Evolutionary conservation across 2,888 invertebrate species (phyloP), one percentile per base, ranked within the genome.

Genomic region (Lepidochrysops patricia): DNA sequence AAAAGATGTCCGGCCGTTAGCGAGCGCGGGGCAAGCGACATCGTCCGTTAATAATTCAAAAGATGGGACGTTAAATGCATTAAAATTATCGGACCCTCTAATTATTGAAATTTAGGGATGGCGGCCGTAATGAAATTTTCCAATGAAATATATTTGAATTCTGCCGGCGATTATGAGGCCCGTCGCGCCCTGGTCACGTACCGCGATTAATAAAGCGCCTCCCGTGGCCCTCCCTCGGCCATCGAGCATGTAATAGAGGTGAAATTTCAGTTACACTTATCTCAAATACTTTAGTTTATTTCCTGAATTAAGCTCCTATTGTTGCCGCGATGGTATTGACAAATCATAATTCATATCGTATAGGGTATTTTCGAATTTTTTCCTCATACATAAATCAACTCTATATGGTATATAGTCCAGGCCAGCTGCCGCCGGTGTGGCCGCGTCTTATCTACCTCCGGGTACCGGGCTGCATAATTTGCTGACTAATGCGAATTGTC

Each of bases 171-270:
- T 57, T 57, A 57, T 60, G 60, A 58, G 34, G 57, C 64, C 65
- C 67, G 71, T 75, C 68, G 68, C 69, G 68, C 70, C 70, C 79
- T 66, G 72, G 74, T 75, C 81, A 80, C 80, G 78, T 79, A 68
- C 64, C 68, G 60, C 74, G 70, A 73, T 75, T 74, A 75, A 74
- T 73, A 69, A 67, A 64, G 64, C 63, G 57, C 29, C 61, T 61
- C 60, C 61, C 66, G 57, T 43, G 29, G 15, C 32, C 32, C 15
- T 48, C 48, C 15, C n/a, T n/a, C n/a, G n/a, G n/a, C n/a, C n/a
- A n/a, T n/a, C n/a, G n/a, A n/a, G n/a, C n/a, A n/a, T n/a, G n/a
- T n/a, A n/a, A n/a, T n/a, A n/a, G n/a, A n/a, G n/a, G n/a, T n/a
- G n/a, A n/a, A n/a, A n/a, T n/a, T n/a, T n/a, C n/a, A n/a, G n/a